Percentiles rank a stretch among this genome's conserved stretches.
phyloP scores from a whole-genome alignment of 2,888 invertebrate genomes.

The Perizoma affinitatum region DNA sequence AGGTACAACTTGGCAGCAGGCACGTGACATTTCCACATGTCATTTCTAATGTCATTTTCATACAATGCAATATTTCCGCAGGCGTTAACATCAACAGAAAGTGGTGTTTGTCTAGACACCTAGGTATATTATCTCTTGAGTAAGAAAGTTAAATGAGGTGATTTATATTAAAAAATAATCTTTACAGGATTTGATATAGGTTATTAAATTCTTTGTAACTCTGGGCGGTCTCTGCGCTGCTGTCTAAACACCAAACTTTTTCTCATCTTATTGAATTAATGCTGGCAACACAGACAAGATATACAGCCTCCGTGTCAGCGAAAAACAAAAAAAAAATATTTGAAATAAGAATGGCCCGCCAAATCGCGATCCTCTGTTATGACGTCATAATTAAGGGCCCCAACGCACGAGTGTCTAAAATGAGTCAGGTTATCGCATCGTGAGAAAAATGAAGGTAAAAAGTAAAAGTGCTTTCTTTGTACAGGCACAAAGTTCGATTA shows the following conservation, averaged over 20 bases:
- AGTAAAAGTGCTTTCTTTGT: conserved; percentile 82
- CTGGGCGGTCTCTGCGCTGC: conserved; percentile 43
- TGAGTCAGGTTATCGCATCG: conserved; percentile 67
- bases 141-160: no score
- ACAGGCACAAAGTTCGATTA: conserved; percentile 73
- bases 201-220: conserved; percentile 33
- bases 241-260: conserved; percentile 35
- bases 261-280: conserved; percentile 41
- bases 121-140: no score
- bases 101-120: no score
- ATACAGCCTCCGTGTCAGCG: conserved; percentile 57
- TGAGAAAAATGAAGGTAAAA: conserved; percentile 68
- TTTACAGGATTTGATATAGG: conserved; percentile 22
- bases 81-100: no score
- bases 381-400: conserved; percentile 78
- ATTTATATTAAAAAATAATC: no score
- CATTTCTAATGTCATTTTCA: no score
- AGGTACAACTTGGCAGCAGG: no score
- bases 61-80: no score
- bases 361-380: conserved; percentile 55
- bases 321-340: conserved; percentile 64
- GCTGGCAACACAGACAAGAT: conserved; percentile 52
- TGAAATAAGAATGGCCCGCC: conserved; percentile 58
- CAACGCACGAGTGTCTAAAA: conserved; percentile 54
- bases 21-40: no score